phyloP scores from a whole-genome alignment of 2,113 vertebrate species.

The Emydura subglobosa region DNA sequence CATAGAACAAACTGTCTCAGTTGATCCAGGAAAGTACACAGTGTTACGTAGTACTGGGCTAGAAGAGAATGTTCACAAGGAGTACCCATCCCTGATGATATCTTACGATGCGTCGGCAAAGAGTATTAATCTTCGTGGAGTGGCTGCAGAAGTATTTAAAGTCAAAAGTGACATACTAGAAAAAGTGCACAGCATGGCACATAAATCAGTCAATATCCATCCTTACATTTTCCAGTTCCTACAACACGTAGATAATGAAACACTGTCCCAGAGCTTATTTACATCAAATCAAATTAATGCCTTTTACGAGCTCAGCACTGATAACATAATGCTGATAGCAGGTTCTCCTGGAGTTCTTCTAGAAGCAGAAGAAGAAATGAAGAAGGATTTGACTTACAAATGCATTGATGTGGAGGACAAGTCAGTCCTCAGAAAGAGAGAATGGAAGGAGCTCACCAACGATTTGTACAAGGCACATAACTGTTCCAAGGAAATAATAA shows the following conservation, averaged over 20 bases:
- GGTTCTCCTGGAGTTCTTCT: conserved; percentile 59
- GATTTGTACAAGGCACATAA: conserved; percentile 48
- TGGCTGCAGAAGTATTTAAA: conserved; percentile 80
- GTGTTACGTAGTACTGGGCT: conserved; percentile 77
- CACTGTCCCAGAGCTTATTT: conserved; percentile 83
- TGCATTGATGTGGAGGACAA: conserved; percentile 79
- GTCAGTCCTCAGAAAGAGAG: conserved; percentile 68
- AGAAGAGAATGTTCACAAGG: background rate
- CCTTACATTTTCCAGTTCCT: conserved; percentile 80
- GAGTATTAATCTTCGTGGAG: conserved; percentile 77
- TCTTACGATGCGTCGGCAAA: conserved; percentile 39
- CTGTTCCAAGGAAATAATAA: conserved; percentile 46
- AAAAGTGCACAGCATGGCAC: conserved; percentile 55
- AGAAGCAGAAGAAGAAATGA: conserved; percentile 81
- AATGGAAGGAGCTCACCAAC: conserved; percentile 78
- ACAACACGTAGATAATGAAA: conserved; percentile 66
- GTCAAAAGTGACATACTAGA: conserved; percentile 78
- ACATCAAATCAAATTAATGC: conserved; percentile 78
- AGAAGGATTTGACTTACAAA: conserved; percentile 62
- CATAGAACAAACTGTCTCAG: conserved; percentile 33
- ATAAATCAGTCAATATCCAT: conserved; percentile 72
- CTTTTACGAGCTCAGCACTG: conserved; percentile 72
- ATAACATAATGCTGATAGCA: conserved; percentile 74
- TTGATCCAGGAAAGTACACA: conserved; percentile 72
- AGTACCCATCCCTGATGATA: conserved; percentile 81